These are phyloP conservation scores for Coelogynopora nodosa DNA, from an alignment of 2,888 invertebrate species.

Conservation along the genomic window DNA sequence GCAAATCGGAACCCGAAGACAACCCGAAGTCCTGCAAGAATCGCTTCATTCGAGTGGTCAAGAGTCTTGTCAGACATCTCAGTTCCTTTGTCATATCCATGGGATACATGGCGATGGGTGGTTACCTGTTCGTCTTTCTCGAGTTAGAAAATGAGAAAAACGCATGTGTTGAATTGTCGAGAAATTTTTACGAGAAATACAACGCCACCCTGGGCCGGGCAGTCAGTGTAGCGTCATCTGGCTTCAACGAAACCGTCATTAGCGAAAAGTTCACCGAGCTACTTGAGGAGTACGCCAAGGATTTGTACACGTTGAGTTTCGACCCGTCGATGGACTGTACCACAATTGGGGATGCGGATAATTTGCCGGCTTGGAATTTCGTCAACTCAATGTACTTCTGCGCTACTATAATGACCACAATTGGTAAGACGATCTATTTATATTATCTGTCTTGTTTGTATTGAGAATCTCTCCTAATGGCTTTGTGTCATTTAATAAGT, in stretches of 20 bases:
- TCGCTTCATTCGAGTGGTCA: not conserved
- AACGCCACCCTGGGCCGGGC: conserved; percentile 34
- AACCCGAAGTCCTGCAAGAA: not conserved
- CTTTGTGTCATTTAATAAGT: too few species aligned
- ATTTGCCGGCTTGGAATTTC: conserved; percentile 45
- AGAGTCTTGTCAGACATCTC: not conserved
- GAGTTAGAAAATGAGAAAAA: conserved; percentile 59
- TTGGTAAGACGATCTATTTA: conserved; percentile 44
- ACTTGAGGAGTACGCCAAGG: conserved; percentile 39
- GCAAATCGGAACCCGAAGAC: not conserved
- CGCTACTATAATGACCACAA: conserved; percentile 45
- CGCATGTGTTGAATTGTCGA: not conserved
- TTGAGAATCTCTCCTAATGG: too few species aligned
- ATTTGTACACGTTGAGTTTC: conserved; percentile 39
- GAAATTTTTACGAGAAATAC: conserved; percentile 33
- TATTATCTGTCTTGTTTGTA: too few species aligned
- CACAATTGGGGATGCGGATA: conserved; percentile 37
- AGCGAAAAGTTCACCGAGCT: conserved; percentile 2
- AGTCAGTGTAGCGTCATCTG: conserved; percentile 25
- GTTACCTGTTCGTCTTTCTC: conserved; percentile 60
- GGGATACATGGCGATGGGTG: conserved; percentile 51
- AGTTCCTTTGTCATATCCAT: not conserved
- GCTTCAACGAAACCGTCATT: conserved; percentile 29
- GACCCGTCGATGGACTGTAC: conserved; percentile 40
- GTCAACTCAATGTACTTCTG: conserved; percentile 44